Percentiles rank a stretch among this genome's conserved stretches.
Evolutionary conservation across 2,797 vertebrate genomes (phyloP).

Genomic region (Lepilemur ruficaudatus): DNA sequence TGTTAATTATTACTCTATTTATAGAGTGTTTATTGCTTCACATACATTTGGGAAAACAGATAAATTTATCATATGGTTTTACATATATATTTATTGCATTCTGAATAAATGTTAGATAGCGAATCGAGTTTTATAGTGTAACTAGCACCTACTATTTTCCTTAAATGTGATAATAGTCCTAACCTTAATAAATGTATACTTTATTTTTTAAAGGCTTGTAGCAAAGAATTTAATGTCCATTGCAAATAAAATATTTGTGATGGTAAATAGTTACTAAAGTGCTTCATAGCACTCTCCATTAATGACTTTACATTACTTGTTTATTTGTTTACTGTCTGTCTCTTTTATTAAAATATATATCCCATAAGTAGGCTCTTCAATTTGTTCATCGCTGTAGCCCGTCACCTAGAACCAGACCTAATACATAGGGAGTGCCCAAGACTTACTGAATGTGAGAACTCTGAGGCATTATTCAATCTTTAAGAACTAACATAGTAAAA

Average conservation of each 20-base stretch:
- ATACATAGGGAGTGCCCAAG: not conserved
- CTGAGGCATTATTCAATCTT: not conserved
- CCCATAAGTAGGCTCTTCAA: not conserved
- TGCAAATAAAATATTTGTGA: not conserved
- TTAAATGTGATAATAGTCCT: not conserved
- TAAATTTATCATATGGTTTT: constrained; percentile 55
- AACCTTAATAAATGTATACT: not conserved
- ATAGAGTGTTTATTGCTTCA: constrained; percentile 65
- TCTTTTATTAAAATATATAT: not conserved
- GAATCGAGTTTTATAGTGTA: not conserved
- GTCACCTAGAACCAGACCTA: not conserved
- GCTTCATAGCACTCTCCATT: not conserved
- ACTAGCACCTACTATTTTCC: not conserved
- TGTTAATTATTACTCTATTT: constrained; percentile 74
- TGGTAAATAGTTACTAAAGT: not conserved
- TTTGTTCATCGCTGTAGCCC: not conserved
- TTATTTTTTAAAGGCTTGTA: not conserved
- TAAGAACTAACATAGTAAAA: not conserved
- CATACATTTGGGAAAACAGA: constrained; percentile 51
- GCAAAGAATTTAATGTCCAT: not conserved
- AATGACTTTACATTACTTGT: not conserved
- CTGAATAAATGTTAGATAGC: constrained; percentile 32
- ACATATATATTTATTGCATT: not conserved
- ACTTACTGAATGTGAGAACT: not conserved
- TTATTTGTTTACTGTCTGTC: not conserved